Conservation (phyloP, 2,113 vertebrate genomes). For the Drymodes brunneopygia region DNA sequence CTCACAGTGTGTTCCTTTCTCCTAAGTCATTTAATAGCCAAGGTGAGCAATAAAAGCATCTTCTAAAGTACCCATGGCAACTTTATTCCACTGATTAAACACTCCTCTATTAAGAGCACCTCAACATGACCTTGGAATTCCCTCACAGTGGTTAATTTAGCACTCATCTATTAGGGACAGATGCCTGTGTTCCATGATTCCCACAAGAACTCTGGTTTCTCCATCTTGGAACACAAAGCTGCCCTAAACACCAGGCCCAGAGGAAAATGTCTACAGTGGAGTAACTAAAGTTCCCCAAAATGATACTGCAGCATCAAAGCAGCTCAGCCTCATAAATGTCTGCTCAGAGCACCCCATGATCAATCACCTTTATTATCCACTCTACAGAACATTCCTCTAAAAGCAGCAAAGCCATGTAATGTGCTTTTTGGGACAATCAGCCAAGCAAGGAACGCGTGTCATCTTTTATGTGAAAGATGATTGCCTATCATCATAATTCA, state of each 20-base stretch:
- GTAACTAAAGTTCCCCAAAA: not conserved
- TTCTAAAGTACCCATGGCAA: not conserved
- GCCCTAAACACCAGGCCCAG: not conserved
- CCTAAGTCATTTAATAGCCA: not conserved
- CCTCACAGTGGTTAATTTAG: not conserved
- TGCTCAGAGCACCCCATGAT: not conserved
- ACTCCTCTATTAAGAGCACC: not conserved
- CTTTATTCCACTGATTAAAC: not conserved
- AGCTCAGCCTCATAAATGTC: not conserved
- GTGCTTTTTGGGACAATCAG: conserved; percentile 28
- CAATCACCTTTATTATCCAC: conserved; percentile 18
- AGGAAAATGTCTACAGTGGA: not conserved
- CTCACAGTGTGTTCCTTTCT: fast-evolving
- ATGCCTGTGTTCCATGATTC: not conserved
- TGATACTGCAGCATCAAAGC: not conserved
- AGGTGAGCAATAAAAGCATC: not conserved
- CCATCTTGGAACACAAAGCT: not conserved
- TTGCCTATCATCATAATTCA: not conserved
- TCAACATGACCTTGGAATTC: not conserved
- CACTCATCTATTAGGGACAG: not conserved
- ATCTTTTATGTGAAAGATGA: not conserved
- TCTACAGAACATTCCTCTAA: not conserved
- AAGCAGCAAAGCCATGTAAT: not conserved
- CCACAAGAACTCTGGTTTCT: not conserved
- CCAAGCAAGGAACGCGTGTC: not conserved